Evolutionary conservation across 2,797 vertebrate genomes (phyloP).

Genomic region (Microcaecilia unicolor): DNA sequence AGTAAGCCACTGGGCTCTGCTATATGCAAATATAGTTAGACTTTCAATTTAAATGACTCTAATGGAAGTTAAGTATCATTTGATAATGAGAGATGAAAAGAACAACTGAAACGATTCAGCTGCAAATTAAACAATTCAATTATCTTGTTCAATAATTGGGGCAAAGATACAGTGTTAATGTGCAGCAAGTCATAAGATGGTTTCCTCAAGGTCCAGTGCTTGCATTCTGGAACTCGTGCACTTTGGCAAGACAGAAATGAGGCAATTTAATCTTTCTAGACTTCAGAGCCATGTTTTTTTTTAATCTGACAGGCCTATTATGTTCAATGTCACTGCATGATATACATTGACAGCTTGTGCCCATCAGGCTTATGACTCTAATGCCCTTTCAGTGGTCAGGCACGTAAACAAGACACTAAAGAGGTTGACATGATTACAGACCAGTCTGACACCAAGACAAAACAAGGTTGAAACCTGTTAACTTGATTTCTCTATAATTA

Average conservation of each 20-base stretch:
- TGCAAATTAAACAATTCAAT: slow-evolving; percentile 35
- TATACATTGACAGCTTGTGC: too few relatives aligned
- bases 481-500: too few relatives aligned
- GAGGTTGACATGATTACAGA: too few relatives aligned
- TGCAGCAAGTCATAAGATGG: slow-evolving; percentile 16
- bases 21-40: slow-evolving; percentile 22
- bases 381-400: too few relatives aligned
- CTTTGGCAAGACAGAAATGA: not conserved
- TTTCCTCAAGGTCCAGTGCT: not conserved
- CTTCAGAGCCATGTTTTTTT: not conserved
- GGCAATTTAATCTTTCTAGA: not conserved
- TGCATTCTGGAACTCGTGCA: not conserved
- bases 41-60: slow-evolving; percentile 32
- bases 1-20: slow-evolving; percentile 9
- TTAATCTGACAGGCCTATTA: too few relatives aligned
- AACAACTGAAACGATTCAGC: slow-evolving; percentile 25
- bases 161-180: slow-evolving; percentile 19
- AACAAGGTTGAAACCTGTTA: too few relatives aligned
- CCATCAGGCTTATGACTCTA: too few relatives aligned
- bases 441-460: too few relatives aligned
- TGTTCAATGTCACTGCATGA: too few relatives aligned
- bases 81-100: slow-evolving; percentile 13
- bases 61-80: slow-evolving; percentile 30
- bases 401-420: too few relatives aligned
- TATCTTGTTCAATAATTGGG: slow-evolving; percentile 19